A percentile compares a stretch with the other conserved stretches of the same genome.
These are phyloP conservation scores for Noctilio leporinus DNA, from an alignment of 2,113 vertebrate genomes.

Conservation along the genomic window DNA sequence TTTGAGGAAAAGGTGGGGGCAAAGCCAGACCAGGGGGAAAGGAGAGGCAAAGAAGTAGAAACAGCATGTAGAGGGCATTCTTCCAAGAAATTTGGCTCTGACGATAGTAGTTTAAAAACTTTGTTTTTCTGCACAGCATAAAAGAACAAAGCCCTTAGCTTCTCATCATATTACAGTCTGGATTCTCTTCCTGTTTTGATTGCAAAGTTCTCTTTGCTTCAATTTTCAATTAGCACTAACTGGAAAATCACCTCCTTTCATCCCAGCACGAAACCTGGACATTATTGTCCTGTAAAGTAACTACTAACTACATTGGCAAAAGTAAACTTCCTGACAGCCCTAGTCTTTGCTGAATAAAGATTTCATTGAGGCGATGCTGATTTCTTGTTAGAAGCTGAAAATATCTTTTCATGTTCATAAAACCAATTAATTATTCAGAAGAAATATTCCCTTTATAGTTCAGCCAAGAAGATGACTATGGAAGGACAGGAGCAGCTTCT, in stretches of 20 bases:
- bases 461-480: slow-evolving; percentile 7
- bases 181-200: slow-evolving; percentile 68
- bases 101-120: slow-evolving; percentile 25
- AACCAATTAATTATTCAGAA: slow-evolving; percentile 49
- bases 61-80: neutral
- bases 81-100: slow-evolving; percentile 29
- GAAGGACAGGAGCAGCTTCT: neutral
- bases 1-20: neutral
- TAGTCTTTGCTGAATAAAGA: neutral
- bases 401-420: slow-evolving; percentile 16
- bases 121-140: neutral
- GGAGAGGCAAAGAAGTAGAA: neutral
- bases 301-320: slow-evolving; percentile 7
- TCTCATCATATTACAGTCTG: slow-evolving; percentile 18
- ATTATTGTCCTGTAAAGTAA: slow-evolving; percentile 3
- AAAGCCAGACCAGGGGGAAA: neutral
- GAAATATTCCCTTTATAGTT: slow-evolving; percentile 10
- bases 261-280: slow-evolving; percentile 47
- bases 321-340: slow-evolving; percentile 38
- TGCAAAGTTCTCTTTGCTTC: slow-evolving; percentile 40
- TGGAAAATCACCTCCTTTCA: slow-evolving; percentile 53
- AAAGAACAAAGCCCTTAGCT: slow-evolving; percentile 57
- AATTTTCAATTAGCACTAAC: slow-evolving; percentile 54
- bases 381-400: slow-evolving; percentile 36
- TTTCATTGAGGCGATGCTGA: neutral